Base-by-base conservation (phyloP, 1,140 invertebrate genomes). In the Centruroides vittatus region DNA sequence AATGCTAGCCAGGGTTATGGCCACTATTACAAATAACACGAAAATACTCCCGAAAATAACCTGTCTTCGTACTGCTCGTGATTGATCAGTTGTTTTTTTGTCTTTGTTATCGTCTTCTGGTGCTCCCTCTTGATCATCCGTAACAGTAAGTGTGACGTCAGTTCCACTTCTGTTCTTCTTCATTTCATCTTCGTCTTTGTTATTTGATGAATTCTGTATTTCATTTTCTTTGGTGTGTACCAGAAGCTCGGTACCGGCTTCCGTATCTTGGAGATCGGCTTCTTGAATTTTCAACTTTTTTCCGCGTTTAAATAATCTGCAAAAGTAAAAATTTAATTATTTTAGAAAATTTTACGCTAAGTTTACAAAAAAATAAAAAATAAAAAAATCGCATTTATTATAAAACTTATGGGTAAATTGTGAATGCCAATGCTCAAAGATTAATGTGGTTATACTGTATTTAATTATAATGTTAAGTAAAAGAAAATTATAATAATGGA, bases 71-170 rank as follows among this genome's bases (percentile, higher is more conserved):
- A 60, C 58, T 11, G 35, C n/a, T 9, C 54, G 54, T 6, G n/a
- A 56, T 3, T n/a, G 10, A 7, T 49, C 46, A 12, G 47, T 8
- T 11, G 34, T 53, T 0, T 34, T 57, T 11, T 7, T 36, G 4
- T 13, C 59, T 4, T 60, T 55, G 3, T 64, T 58, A 3, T 56
- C 50, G 3, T 61, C 34, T 23, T 46, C 53, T 8, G 41, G 41
- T 41, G 41, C 41, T 41, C 41, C 41, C 12, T 56, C 63, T 7
- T 64, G 59, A 12, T 46, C 58, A 47, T 61, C 57, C 5, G 59
- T 47, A n/a, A 62, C 47, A n/a, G 57, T 34, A 47, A 65, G 59
- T 9, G 36, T 55, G 4, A 61, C 69, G 69, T 65, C 68, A 72
- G 76, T 59, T 12, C 41, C 53, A 35, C 63, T 64, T 10, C 49